Conservation (phyloP, 2,888 invertebrate species). For the Plebejus anna region DNA sequence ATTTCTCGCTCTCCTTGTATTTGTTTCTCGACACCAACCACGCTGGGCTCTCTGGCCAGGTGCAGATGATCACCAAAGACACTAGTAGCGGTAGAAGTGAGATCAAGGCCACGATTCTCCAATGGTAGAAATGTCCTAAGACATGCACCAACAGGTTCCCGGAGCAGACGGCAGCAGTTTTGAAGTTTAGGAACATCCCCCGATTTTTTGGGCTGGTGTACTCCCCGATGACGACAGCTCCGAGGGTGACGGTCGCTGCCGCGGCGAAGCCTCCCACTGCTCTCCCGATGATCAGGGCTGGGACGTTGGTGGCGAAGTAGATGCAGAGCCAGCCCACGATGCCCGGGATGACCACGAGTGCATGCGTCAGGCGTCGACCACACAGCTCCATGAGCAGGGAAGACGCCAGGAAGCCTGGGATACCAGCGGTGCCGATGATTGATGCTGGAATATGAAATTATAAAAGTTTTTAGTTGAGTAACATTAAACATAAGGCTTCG, state of each 20-base stretch:
- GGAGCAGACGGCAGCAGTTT: slow-evolving; percentile 50
- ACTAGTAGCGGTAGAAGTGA: slow-evolving; percentile 45
- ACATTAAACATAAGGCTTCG: too few relatives aligned
- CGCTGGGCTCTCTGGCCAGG: slow-evolving; percentile 81
- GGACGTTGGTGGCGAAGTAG: slow-evolving; percentile 45
- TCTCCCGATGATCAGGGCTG: slow-evolving; percentile 48
- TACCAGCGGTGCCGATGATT: slow-evolving; percentile 45
- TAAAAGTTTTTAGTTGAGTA: neutral
- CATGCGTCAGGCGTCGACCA: slow-evolving; percentile 50
- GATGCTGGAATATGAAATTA: slow-evolving; percentile 46
- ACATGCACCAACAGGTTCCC: slow-evolving; percentile 50
- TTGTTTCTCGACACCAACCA: slow-evolving; percentile 78
- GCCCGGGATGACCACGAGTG: slow-evolving; percentile 47
- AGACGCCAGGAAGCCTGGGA: slow-evolving; percentile 49
- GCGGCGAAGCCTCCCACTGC: slow-evolving; percentile 48
- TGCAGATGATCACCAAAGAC: slow-evolving; percentile 51
- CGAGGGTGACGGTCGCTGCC: slow-evolving; percentile 47
- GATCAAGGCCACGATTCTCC: slow-evolving; percentile 50
- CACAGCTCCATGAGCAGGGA: slow-evolving; percentile 50
- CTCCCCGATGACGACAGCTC: slow-evolving; percentile 58
- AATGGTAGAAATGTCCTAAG: slow-evolving; percentile 46
- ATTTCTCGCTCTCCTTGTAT: slow-evolving; percentile 66
- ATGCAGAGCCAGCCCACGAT: slow-evolving; percentile 51
- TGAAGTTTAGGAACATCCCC: slow-evolving; percentile 56
- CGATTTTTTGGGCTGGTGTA: slow-evolving; percentile 53